These are phyloP conservation scores for Agrilus biguttatus DNA, from an alignment of 2,888 invertebrate species.

Conservation along the genomic window DNA sequence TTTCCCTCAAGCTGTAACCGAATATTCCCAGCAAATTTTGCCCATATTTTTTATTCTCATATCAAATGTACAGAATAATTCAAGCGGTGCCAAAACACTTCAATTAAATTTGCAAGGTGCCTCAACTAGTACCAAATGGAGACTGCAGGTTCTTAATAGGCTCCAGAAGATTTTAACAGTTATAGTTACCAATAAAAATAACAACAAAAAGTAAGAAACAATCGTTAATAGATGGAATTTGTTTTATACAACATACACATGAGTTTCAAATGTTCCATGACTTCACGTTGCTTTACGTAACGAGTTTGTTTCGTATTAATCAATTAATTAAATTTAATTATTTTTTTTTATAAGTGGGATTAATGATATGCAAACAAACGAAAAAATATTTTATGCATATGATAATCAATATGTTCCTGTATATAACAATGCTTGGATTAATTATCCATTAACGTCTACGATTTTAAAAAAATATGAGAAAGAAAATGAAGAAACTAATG, in stretches of 20 bases:
- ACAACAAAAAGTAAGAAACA: not conserved
- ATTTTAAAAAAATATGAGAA: not conserved
- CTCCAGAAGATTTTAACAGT: conserved; percentile 46
- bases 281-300: too few relatives aligned
- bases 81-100: conserved; percentile 51
- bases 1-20: conserved; percentile 49
- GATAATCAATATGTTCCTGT: conserved; percentile 1
- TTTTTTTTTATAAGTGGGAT: too few relatives aligned
- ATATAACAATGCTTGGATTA: conserved; percentile 2
- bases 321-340: too few relatives aligned
- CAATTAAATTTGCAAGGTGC: conserved; percentile 55
- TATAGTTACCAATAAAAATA: conserved; percentile 17
- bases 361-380: conserved; percentile 6
- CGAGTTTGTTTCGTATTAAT: too few relatives aligned
- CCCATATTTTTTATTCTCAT: conserved; percentile 75
- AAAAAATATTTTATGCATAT: not conserved
- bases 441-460: not conserved
- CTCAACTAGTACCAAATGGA: conserved; percentile 64
- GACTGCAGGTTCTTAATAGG: conserved; percentile 58
- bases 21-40: conserved; percentile 55
- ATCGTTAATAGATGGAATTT: not conserved
- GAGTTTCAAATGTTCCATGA: too few relatives aligned
- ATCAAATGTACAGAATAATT: conserved; percentile 53
- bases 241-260: not conserved
- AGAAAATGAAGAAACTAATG: not conserved